A percentile compares a stretch with the other conserved stretches of the same genome.
These are phyloP conservation scores for Pherbina coryleti DNA, from an alignment of 2,888 invertebrate species.

Conservation along the genomic window DNA sequence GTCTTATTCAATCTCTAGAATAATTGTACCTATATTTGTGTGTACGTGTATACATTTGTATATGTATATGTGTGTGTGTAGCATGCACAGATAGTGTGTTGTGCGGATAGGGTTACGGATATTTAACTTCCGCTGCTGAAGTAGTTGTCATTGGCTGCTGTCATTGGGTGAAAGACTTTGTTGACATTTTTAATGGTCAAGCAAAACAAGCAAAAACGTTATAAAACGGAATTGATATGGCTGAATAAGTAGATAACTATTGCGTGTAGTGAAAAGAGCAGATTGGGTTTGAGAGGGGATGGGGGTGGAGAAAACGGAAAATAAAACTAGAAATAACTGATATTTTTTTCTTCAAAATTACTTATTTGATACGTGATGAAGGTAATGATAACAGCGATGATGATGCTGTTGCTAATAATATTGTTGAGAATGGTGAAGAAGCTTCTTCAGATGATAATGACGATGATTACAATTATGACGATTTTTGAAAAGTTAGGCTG, in stretches of 20 bases:
- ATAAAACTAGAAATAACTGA: too few relatives aligned
- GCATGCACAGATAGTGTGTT: background rate
- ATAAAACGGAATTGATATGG: background rate
- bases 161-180: constrained; percentile 7
- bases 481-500: too few relatives aligned
- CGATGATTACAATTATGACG: too few relatives aligned
- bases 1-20: background rate
- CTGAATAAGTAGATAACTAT: background rate
- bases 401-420: too few relatives aligned
- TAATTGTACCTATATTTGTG: background rate
- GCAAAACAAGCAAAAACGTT: background rate
- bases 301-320: too few relatives aligned
- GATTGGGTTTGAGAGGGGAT: too few relatives aligned
- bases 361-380: too few relatives aligned
- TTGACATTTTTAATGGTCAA: constrained; percentile 13
- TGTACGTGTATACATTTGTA: background rate
- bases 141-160: background rate
- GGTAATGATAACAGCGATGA: too few relatives aligned
- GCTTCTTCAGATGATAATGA: too few relatives aligned
- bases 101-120: constrained; percentile 14
- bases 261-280: too few relatives aligned
- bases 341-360: too few relatives aligned
- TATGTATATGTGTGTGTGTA: background rate
- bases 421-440: too few relatives aligned
- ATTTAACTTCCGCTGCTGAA: constrained; percentile 14